A percentile compares a stretch with the other conserved stretches of the same genome.
These are phyloP conservation scores for Calonectris borealis DNA, from an alignment of 2,113 vertebrate genomes.

Conservation along the genomic window DNA sequence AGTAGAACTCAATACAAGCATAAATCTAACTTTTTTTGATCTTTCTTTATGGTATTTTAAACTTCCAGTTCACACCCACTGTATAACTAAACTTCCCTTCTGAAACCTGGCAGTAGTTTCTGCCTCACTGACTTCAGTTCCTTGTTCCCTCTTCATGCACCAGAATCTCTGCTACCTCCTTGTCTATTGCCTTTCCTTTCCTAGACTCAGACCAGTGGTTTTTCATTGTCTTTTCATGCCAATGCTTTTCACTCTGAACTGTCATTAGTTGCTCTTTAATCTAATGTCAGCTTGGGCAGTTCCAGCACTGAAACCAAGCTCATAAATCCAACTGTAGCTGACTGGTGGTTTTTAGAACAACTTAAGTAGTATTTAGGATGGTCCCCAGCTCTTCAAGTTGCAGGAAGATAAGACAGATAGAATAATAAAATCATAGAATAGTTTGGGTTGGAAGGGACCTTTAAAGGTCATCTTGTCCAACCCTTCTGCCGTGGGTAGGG, in stretches of 20 bases:
- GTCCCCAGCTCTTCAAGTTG: background rate
- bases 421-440: no score
- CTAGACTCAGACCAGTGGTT: background rate
- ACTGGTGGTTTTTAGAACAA: background rate
- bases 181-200: background rate
- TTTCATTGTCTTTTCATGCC: background rate
- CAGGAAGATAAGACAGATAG: background rate
- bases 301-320: background rate
- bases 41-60: background rate
- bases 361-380: background rate
- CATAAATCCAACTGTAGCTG: background rate
- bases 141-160: background rate
- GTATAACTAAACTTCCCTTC: background rate
- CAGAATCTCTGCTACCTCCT: background rate
- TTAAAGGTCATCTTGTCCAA: no score
- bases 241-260: background rate
- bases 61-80: background rate
- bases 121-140: background rate
- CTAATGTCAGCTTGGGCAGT: background rate
- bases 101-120: background rate
- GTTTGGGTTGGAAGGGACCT: no score
- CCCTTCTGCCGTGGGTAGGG: no score
- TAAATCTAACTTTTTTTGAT: background rate
- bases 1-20: background rate
- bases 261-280: background rate